Evolutionary conservation across 1,140 invertebrate genomes (phyloP).

Genomic region (Pararge aegeria): DNA sequence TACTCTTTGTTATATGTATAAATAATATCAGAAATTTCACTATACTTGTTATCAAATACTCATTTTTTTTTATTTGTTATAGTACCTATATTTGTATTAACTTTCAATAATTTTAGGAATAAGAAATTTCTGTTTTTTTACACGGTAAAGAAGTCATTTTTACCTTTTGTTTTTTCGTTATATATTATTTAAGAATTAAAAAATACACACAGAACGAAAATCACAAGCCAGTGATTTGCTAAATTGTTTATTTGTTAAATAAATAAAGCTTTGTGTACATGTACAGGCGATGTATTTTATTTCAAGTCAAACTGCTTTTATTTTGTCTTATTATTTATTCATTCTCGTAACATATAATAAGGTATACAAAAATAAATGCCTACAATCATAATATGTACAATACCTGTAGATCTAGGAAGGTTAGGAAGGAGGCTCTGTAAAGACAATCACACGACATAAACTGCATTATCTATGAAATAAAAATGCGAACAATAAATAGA

Average conservation of each 20-base stretch:
- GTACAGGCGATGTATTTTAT: background rate
- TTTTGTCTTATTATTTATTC: conserved; percentile 8
- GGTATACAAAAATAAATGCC: conserved; percentile 29
- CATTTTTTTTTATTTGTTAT: conserved; percentile 14
- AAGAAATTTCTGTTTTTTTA: background rate
- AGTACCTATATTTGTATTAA: background rate
- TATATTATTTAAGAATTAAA: no score
- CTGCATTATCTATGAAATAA: no score
- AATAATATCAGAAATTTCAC: no score
- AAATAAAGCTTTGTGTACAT: no score
- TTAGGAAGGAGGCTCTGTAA: no score
- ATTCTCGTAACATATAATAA: conserved; percentile 1
- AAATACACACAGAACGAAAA: no score
- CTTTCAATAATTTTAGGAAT: background rate
- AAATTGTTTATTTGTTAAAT: no score
- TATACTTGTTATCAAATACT: conserved; percentile 19
- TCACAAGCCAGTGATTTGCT: no score
- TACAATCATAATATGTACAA: conserved; percentile 46
- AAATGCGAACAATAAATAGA: background rate
- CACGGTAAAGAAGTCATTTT: no score
- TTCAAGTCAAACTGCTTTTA: background rate
- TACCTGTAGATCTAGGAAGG: no score
- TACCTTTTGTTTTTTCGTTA: no score
- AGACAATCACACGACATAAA: conserved; percentile 14
- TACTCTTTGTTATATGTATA: no score